Base-by-base conservation (phyloP, 2,888 invertebrate species). In the Polymixis lichenea region DNA sequence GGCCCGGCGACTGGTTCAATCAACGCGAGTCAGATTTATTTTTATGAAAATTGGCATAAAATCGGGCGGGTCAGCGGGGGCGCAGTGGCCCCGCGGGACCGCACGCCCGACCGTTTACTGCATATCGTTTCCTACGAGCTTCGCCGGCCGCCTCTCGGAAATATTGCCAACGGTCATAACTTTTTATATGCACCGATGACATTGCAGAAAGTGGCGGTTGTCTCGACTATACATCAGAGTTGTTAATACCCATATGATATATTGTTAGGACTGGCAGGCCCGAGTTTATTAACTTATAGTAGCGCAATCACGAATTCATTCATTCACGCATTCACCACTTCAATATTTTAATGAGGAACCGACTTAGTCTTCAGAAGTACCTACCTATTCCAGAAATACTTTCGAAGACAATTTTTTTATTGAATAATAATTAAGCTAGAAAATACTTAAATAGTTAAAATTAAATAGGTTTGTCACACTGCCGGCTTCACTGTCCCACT, bases 41-140 rank as follows among this genome's bases (percentile, higher is more conserved):
- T 96, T 96, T 96, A 96, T 96, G 96, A 96, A 96, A 96, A 96
- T 96, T 96, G 96, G 96, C 96, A 96, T 96, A 96, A 96, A 96
- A 94, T 94, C 94, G 94, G 92, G 92, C 93, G 96, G 96, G 96
- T 96, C 96, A 95, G 94, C 92, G 91, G 92, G 92, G 91, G 91
- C 91, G 90, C 93, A 93, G 92, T 92, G 94, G 94, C 94, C 96
- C 95, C 95, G 93, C 93, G 96, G 95, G 95, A 95, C 95, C 95
- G 91, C 94, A 95, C 96, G 95, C 96, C 96, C 95, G 95, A 88
- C 92, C 95, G 95, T 96, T 96, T 96, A 96, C 96, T 96, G 96
- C 96, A 96, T 96, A 96, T 96, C 96, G 96, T 95, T 96, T 96
- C 94, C 95, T 95, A 92, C 90, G 90, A 90, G 90, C 89, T 88